Conservation (phyloP, 2,113 vertebrate species). For the Paramormyrops kingsleyae region DNA sequence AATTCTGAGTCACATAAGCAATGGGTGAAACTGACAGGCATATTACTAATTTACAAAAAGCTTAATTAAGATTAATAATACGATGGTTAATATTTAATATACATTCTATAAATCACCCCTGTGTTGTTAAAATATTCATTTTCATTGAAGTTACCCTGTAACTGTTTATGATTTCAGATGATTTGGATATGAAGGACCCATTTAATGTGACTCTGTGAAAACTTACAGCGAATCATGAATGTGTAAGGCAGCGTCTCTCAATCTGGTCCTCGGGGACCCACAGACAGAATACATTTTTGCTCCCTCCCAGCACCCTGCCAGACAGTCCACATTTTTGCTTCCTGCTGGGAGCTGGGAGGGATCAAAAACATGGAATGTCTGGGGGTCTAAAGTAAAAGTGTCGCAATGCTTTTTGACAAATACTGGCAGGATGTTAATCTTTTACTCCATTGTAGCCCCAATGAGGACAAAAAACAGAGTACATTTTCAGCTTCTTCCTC, state of each 20-base stretch:
- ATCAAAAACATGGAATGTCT: not conserved
- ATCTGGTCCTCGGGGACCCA: not conserved
- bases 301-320: not conserved
- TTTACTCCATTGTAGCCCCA: not conserved
- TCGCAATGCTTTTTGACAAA: not conserved
- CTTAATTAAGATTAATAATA: slow-evolving; percentile 37
- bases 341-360: not conserved
- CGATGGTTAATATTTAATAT: slow-evolving; percentile 30
- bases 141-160: not conserved
- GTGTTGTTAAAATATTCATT: slow-evolving; percentile 28
- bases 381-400: not conserved
- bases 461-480: not conserved
- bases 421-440: not conserved
- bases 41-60: slow-evolving; percentile 32
- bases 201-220: not conserved
- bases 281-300: not conserved
- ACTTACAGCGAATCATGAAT: not conserved
- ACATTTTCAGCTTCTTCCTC: not conserved
- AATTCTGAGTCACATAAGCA: slow-evolving; percentile 31
- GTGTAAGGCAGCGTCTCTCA: not conserved
- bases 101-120: slow-evolving; percentile 22
- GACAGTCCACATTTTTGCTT: not conserved
- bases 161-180: not conserved
- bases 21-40: slow-evolving; percentile 19
- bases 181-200: not conserved